Evolutionary conservation across 1,140 invertebrate species (phyloP), one percentile per base, ranked within the genome.

Genomic region (Drosophila lacteicornis): DNA sequence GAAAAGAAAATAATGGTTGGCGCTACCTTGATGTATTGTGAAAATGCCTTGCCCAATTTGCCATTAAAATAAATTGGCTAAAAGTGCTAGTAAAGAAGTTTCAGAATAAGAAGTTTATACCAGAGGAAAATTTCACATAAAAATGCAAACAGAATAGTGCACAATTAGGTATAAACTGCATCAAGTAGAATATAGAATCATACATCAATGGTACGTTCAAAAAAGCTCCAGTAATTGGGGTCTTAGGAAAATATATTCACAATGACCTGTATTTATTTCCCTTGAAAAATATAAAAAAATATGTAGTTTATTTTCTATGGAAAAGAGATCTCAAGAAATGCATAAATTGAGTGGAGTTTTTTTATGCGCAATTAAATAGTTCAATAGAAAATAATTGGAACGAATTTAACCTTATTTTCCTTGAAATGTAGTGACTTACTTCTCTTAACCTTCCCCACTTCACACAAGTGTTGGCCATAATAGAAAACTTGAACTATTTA

Each of bases 51-150:
- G 15, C 40, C 30, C 25, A 50, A 77, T 57, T 60, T 61, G 38
- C 27, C 22, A 49, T 56, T 46, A 53, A 65, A 50, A 75, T 75
- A 63, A 57, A 67, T 59, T 71, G 56, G 58, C 19, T 65, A 22
- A 42, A 62, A 62, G 55, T 53, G 36, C 11, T 17, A 42, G 13
- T 33, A 70, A 33, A 33, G n/a, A 50, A 50, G 61, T 47, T 17
- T 38, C 1, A 1, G 2, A 15, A 13, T 17, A 51, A 30, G 53
- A 11, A 45, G 19, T 13, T 46, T 30, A 5, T 13, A 12, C n/a
- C n/a, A 36, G 19, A 25, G 6, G 13, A 2, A 22, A 2, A 25
- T 53, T 61, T 12, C 27, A 17, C 17, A 25, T 25, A 30, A n/a
- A 51, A 53, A 9, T 61, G 15, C 58, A 36, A 17, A 3, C 5